A percentile compares a stretch with the other conserved stretches of the same genome.
Conservation (phyloP, 2,113 vertebrate species). For the Leptocoma aspasia region DNA sequence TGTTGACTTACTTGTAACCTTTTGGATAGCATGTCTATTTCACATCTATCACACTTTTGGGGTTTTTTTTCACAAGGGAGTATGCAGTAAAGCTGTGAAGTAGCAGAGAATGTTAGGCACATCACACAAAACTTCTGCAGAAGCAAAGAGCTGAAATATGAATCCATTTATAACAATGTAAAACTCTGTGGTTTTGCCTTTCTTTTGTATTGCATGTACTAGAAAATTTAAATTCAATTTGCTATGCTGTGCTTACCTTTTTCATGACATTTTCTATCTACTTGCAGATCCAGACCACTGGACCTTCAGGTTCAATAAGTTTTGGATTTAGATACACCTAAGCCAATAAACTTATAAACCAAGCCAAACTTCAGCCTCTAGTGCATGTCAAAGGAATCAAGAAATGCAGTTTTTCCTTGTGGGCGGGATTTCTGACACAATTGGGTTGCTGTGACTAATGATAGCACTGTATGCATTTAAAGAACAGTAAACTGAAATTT, state of each 20-base stretch:
- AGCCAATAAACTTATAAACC: not conserved
- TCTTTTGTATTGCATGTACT: not conserved
- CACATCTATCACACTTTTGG: not conserved
- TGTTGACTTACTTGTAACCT: not conserved
- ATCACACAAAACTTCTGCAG: not conserved
- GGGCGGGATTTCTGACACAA: not conserved
- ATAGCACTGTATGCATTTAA: not conserved
- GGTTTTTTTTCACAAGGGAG: not conserved
- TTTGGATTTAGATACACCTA: not conserved
- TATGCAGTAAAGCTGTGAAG: not conserved
- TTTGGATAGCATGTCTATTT: not conserved
- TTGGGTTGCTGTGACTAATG: not conserved
- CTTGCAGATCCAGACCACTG: not conserved
- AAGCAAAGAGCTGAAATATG: not conserved
- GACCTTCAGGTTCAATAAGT: not conserved
- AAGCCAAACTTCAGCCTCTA: not conserved
- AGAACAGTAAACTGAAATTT: not conserved
- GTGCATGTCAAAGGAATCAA: not conserved
- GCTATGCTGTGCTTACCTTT: not conserved
- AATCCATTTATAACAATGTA: not conserved
- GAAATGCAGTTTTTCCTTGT: not conserved
- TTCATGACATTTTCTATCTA: not conserved
- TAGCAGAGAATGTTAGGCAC: not conserved
- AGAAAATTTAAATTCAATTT: not conserved
- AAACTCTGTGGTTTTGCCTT: not conserved